These are phyloP conservation scores for Leucopsar rothschildi DNA, from an alignment of 2,113 vertebrate genomes.

Conservation along the genomic window DNA sequence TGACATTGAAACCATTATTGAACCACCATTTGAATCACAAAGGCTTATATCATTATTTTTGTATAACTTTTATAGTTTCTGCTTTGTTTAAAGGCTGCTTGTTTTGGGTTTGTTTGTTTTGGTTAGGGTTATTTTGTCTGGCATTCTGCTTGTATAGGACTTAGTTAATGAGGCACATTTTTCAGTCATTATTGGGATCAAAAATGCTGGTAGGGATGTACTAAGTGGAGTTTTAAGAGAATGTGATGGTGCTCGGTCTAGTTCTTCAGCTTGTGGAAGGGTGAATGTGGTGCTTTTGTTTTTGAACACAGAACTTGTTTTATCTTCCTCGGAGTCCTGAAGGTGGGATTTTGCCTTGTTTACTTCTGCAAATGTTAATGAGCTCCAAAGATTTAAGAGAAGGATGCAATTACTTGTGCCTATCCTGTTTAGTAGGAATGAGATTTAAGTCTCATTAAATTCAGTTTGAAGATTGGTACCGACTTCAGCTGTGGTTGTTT, in stretches of 20 bases:
- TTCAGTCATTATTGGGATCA: neutral
- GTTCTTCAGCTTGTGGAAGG: neutral
- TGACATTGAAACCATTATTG: neutral
- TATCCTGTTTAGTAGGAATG: conserved; percentile 4
- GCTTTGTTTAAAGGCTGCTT: neutral
- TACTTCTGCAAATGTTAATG: conserved; percentile 13
- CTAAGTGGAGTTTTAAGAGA: neutral
- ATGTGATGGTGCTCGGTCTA: neutral
- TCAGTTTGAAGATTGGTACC: neutral
- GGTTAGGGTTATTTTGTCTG: neutral
- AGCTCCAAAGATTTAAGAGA: conserved; percentile 7
- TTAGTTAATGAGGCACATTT: neutral
- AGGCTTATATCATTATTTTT: neutral
- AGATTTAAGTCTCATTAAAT: conserved; percentile 28
- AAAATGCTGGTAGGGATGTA: neutral
- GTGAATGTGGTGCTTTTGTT: fast-evolving
- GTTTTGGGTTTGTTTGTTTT: neutral
- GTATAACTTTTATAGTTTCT: neutral
- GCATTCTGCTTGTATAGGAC: neutral
- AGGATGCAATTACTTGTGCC: conserved; percentile 8
- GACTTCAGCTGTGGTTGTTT: neutral
- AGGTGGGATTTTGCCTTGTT: neutral
- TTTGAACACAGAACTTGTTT: neutral
- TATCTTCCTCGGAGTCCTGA: neutral
- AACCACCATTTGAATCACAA: neutral